Base-by-base conservation (phyloP, 1,140 invertebrate genomes). In the Steinernema khuongi region DNA sequence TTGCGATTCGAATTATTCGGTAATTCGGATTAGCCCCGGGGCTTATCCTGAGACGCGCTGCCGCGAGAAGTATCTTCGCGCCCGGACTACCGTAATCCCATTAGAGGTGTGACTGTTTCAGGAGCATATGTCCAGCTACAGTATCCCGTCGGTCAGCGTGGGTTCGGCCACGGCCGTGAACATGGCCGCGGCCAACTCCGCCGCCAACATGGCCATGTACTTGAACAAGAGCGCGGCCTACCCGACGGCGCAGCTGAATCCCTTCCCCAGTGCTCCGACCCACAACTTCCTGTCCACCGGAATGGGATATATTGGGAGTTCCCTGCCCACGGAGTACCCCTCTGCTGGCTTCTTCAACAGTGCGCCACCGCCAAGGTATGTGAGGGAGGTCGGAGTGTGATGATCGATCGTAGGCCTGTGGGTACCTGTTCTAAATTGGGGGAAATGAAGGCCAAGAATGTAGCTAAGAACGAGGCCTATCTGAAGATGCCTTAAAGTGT, bases 251-350 rank as follows among this genome's bases (percentile, higher is more conserved):
- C 73, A 68, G 43, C 29, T 76, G 36, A 60, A 70, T 17, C 60
- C 44, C 36, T 66, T 67, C 1, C 68, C 77, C 14, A 74, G 72
- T 44, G 66, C 32, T 31, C 50, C 50, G 50, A 60, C 50, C 4
- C 50, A 14, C 14, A 60, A 60, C 50, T 77, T 79, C 36, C 70
- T 75, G 1, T 60, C 31, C 18, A 68, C 76, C 1, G 36, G 70
- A 26, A 76, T 76, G 76, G 60, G 68, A 30, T 77, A 79, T 69
- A 76, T 76, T 29, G 60, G 73, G 4, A 70, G 69, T 26, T 67
- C 31, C 1, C 31, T 77, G 7, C 60, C 68, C 22, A 70, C 70
- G 28, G 70, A 60, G 19, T 70, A 67, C 14, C 43, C 66, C 41
- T 32, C 74, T 19, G 68, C 66, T n/a, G 43, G 74, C 32, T 60